phyloP scores from a whole-genome alignment of 2,113 vertebrate genomes.

The Tympanuchus pallidicinctus region DNA sequence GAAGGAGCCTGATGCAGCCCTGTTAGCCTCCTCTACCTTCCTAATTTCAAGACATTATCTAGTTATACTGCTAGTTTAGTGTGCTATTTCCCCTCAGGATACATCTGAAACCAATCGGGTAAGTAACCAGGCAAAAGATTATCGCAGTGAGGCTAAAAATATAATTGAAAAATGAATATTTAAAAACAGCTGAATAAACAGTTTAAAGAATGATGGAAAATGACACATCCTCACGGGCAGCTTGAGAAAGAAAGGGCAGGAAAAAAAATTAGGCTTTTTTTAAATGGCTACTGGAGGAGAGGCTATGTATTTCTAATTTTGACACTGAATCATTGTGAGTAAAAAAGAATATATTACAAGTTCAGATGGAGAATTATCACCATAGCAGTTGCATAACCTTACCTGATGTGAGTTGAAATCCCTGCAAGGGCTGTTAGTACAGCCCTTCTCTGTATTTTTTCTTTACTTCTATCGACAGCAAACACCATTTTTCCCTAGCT shows the following conservation, averaged over 20 bases:
- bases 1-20: not conserved
- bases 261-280: not conserved
- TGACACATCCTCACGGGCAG: not conserved
- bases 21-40: not conserved
- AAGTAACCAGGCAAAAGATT: slow-evolving; percentile 32
- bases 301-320: slow-evolving; percentile 1
- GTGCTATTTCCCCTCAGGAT: not conserved
- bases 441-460: not conserved
- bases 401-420: not conserved
- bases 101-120: slow-evolving; percentile 32
- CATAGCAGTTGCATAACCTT: not conserved
- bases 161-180: slow-evolving; percentile 61
- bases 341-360: not conserved
- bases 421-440: not conserved
- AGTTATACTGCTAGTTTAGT: slow-evolving; percentile 12
- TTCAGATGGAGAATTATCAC: not conserved
- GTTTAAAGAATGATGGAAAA: slow-evolving; percentile 28
- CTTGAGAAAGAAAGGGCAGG: not conserved
- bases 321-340: not conserved
- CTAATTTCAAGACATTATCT: slow-evolving; percentile 15
- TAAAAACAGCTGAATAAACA: slow-evolving; percentile 51
- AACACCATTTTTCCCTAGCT: not conserved
- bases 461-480: not conserved
- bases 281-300: not conserved
- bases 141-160: slow-evolving; percentile 58